These are phyloP conservation scores for Pygathrix nemaeus DNA, from an alignment of 2,113 vertebrate genomes.

Conservation along the genomic window DNA sequence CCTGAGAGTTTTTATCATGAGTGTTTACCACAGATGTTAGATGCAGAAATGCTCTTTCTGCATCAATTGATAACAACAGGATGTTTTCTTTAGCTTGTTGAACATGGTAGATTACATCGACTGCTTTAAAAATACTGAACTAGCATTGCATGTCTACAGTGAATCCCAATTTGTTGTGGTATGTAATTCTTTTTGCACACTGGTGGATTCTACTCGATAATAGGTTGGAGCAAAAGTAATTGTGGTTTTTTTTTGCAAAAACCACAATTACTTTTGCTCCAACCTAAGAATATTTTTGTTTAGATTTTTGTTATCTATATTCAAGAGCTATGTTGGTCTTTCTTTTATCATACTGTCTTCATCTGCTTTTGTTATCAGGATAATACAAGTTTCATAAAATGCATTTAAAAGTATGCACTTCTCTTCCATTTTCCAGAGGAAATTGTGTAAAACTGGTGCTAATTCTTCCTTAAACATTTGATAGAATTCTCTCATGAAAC, in stretches of 20 bases:
- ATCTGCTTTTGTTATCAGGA: not conserved
- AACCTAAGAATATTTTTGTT: not conserved
- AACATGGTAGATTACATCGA: not conserved
- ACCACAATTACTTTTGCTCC: no score
- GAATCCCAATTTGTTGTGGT: not conserved
- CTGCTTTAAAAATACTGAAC: not conserved
- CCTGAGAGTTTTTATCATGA: not conserved
- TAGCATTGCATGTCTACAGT: not conserved
- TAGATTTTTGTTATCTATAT: not conserved
- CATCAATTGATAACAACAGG: not conserved
- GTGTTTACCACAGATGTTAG: not conserved
- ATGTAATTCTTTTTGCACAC: not conserved
- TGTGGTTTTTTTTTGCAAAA: no score
- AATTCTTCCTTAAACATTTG: not conserved
- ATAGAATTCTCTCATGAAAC: not conserved
- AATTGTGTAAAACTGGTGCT: not conserved
- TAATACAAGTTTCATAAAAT: not conserved
- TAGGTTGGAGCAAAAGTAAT: no score
- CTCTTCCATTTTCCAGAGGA: not conserved
- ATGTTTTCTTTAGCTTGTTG: not conserved
- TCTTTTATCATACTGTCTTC: not conserved
- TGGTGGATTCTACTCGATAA: not conserved
- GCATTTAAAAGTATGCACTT: not conserved
- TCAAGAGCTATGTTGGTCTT: not conserved
- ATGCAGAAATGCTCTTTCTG: not conserved